Base-by-base conservation (phyloP, 2,113 vertebrate genomes). In the Hippoglossus stenolepis region DNA sequence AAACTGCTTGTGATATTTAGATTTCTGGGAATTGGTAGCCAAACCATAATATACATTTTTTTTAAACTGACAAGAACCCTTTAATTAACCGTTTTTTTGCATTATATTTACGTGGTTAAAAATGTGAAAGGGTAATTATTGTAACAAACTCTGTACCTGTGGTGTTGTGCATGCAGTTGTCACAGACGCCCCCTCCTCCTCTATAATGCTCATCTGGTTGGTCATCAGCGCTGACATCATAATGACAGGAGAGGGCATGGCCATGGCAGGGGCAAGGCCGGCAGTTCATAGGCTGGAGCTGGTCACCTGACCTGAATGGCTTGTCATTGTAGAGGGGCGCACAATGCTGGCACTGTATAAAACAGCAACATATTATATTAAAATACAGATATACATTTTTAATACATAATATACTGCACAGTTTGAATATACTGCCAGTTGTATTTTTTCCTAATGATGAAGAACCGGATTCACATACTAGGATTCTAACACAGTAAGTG, bases 291-390 rank as follows among this genome's bases (percentile, higher is more conserved):
- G 95, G 93, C 8, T 95, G 94, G 35, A 92, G 89, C 70, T 95
- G 95, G 84, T 97, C 94, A 75, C 97, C 96, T 70, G 91, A 90
- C 78, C 59, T 93, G 88, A 98, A 98, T 21, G 96, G 95, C 85
- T 99, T 99, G 91, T 97, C 96, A 0, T 96, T 96, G 91, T 95
- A 96, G 61, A 98, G 93, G 0, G 95, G 93, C 28, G 91, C 84
- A 79, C 97, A 99, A 18, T 4, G 94, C n/a, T 96, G 93, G 24
- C 97, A 98, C 96, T 98, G 89, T 40, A 38, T 2, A 82, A 73
- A 80, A 60, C 24, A 43, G 53, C 43, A 14, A 73, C 23, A 69
- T 1, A 78, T 1, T 26, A 51, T 28, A 10, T 21, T 65, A 10
- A 20, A 61, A 40, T 63, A 18, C 45, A 38, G 56, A 18, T 17